Base-by-base conservation (phyloP, 2,797 vertebrate genomes). In the Siniperca scherzeri region DNA sequence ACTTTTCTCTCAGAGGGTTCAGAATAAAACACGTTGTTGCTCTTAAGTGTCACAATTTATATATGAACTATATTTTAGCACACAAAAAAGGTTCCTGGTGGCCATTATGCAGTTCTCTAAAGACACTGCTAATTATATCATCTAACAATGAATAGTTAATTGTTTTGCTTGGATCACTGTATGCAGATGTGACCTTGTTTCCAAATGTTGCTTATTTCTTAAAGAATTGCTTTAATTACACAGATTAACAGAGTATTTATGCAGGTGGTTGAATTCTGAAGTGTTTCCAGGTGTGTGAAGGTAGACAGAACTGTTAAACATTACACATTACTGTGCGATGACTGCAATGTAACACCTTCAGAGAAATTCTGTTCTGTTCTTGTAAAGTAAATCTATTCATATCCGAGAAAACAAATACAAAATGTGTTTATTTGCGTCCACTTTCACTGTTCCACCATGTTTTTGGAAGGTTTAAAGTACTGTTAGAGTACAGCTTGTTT, bases 261-360 rank as follows among this genome's bases (percentile, higher is more conserved):
- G 69, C 56, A 69, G 56, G 30, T 62, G 73, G 30, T 52, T 62
- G 52, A 48, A 17, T 44, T 61, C 4, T 42, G 12, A 64, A 27
- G n/a, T 60, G 74, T 12, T 53, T 70, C 46, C 75, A 77, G 75
- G 33, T 61, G 44, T 50, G 30, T 50, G 2, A 57, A 22, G 17
- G 61, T 17, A 21, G 42, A 66, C 21, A 22, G 1, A 52, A 3
- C 25, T 46, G 40, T 38, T 36, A n/a, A 48, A 27, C 59, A n/a
- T 53, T 30, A 48, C 36, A 19, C 14, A 30, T 44, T 0, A 9
- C 14, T 59, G 71, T 21, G 10, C 57, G n/a, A 14, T 21, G 27
- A 42, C 40, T 17, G 6, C 11, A 38, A 19, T 30, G 22, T 0
- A 74, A 65, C 17, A 10, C 14, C 71, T 40, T 13, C n/a, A 53